Evolutionary conservation across 2,113 vertebrate species (phyloP).

Genomic region (Thermophis baileyi): DNA sequence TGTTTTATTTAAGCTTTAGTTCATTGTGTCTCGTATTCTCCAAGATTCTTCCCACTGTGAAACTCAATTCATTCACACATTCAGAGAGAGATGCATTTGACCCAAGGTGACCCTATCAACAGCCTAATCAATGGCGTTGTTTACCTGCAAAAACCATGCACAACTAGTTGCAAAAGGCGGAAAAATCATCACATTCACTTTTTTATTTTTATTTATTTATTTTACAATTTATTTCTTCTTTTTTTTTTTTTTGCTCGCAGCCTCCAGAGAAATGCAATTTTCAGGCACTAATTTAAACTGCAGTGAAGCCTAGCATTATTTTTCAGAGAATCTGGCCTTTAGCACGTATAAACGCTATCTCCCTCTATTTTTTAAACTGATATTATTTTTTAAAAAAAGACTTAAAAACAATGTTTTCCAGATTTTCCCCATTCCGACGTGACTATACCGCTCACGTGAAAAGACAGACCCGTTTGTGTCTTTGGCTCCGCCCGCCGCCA

Average conservation of each 20-base stretch:
- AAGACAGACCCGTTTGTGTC: neutral
- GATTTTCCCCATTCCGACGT: neutral
- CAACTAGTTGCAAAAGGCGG: neutral
- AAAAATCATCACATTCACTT: too few relatives aligned
- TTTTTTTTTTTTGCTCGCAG: neutral
- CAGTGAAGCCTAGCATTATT: neutral
- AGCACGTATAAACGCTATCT: neutral
- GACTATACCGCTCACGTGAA: neutral
- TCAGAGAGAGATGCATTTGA: neutral
- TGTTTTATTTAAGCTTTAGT: too few relatives aligned
- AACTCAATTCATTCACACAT: neutral
- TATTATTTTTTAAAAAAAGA: neutral
- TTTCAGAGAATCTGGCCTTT: neutral
- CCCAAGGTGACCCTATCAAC: neutral
- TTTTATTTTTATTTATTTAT: too few relatives aligned
- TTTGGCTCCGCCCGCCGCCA: accelerated
- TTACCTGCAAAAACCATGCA: neutral
- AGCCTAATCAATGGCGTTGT: neutral
- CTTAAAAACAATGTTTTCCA: neutral
- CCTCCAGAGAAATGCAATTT: neutral
- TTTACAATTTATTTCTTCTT: too few relatives aligned
- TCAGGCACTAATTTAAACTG: neutral
- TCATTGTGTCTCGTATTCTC: too few relatives aligned
- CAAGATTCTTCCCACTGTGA: neutral
- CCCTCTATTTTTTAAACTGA: neutral